Conservation (phyloP, 2,888 invertebrate species). For the Axea sp. region DNA sequence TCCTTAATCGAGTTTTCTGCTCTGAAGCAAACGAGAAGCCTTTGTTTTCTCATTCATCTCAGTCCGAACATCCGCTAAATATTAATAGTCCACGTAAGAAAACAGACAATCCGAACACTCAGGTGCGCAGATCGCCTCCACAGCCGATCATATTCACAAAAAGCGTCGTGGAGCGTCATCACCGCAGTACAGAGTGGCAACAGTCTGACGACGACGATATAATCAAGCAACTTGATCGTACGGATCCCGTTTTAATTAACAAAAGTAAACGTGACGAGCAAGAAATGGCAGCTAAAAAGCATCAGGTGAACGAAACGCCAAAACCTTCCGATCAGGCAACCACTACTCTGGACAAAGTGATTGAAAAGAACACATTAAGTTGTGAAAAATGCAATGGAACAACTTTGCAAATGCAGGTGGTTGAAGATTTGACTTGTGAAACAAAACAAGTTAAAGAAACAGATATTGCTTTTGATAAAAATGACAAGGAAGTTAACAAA, state of each 20-base stretch:
- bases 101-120: constrained; percentile 72
- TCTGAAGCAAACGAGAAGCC: constrained; percentile 6
- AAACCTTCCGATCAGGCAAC: not conserved
- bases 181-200: constrained; percentile 38
- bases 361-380: not conserved
- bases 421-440: too few species aligned
- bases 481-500: not conserved
- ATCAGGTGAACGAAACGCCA: not conserved
- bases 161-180: constrained; percentile 57
- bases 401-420: not conserved
- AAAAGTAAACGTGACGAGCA: constrained; percentile 47
- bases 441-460: too few species aligned
- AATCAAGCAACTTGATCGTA: constrained; percentile 24
- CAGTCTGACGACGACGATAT: constrained; percentile 40
- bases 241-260: constrained; percentile 29
- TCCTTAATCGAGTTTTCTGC: too few species aligned
- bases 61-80: constrained; percentile 53
- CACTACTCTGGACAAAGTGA: not conserved
- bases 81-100: constrained; percentile 68
- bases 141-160: constrained; percentile 64
- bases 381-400: not conserved
- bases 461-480: not conserved
- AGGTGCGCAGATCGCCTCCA: constrained; percentile 65
- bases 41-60: constrained; percentile 60
- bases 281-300: constrained; percentile 26